Conservation (phyloP, 1,140 invertebrate genomes). For the Brachionus calyciflorus region DNA sequence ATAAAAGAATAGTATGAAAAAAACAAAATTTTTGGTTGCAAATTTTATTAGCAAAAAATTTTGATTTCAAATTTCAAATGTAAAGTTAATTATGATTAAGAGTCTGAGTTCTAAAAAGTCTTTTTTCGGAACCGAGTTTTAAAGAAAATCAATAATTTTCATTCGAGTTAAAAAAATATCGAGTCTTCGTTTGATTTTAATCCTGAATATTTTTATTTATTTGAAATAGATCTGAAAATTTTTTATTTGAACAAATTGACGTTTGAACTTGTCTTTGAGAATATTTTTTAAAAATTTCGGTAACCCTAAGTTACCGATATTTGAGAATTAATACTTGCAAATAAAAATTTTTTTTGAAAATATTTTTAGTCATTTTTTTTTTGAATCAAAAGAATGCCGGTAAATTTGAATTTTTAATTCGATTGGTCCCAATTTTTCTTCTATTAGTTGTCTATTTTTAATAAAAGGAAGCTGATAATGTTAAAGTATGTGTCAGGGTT, state of each 20-base stretch:
- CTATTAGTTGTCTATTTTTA: too few relatives aligned
- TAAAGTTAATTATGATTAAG: neutral
- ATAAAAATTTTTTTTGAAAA: too few relatives aligned
- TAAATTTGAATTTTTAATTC: neutral
- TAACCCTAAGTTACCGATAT: conserved; percentile 8
- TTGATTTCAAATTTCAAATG: conserved; percentile 31
- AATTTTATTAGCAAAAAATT: neutral
- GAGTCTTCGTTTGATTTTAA: too few relatives aligned
- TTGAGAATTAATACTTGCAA: too few relatives aligned
- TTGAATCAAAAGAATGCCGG: conserved; percentile 22
- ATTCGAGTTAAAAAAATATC: too few relatives aligned
- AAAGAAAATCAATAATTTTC: too few relatives aligned
- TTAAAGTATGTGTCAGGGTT: conserved; percentile 85
- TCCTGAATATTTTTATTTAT: too few relatives aligned
- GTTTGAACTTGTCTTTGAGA: neutral
- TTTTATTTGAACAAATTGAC: neutral
- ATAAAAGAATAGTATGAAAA: too few relatives aligned
- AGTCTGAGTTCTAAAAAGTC: too few relatives aligned
- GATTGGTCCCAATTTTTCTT: neutral
- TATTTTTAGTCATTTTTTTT: neutral
- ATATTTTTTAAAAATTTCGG: conserved; percentile 28
- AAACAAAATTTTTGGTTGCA: neutral
- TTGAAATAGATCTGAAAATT: too few relatives aligned
- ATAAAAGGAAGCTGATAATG: conserved; percentile 68
- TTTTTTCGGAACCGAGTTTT: too few relatives aligned